phyloP scores from a whole-genome alignment of 2,113 vertebrate species.

The Morphnarchus princeps region DNA sequence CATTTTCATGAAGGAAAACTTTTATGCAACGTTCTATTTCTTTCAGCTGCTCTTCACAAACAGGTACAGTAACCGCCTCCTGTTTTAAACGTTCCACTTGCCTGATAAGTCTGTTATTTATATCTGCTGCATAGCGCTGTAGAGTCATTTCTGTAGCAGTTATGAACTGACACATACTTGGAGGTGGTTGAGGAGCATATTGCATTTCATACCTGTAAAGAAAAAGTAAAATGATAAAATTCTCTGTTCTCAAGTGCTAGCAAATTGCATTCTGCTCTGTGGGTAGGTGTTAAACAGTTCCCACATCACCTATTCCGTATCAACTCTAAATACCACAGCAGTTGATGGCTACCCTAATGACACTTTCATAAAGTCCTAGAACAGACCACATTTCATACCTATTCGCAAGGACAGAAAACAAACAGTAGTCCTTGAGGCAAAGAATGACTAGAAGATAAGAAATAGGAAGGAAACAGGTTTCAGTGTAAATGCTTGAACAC shows the following conservation, averaged over 20 bases:
- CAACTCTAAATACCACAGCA: neutral
- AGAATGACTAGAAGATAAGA: neutral
- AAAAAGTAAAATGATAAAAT: fast-evolving
- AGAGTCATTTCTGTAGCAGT: constrained; percentile 88
- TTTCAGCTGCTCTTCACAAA: constrained; percentile 94
- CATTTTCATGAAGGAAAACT: constrained; percentile 91
- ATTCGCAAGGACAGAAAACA: neutral
- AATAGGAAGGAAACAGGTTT: neutral
- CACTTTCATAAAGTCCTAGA: neutral
- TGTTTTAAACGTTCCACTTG: constrained; percentile 93
- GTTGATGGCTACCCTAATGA: neutral
- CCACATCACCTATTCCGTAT: neutral
- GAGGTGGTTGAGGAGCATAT: constrained; percentile 86
- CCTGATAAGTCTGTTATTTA: constrained; percentile 83
- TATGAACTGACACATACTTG: constrained; percentile 85
- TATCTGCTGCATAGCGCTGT: constrained; percentile 89
- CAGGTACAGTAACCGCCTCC: constrained; percentile 84
- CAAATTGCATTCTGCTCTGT: neutral
- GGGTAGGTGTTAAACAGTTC: neutral
- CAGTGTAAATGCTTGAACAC: neutral
- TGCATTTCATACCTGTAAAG: constrained; percentile 87
- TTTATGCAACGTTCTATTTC: constrained; percentile 96
- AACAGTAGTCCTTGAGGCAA: neutral
- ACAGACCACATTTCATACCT: neutral
- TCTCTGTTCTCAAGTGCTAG: neutral